phyloP scores from a whole-genome alignment of 2,113 vertebrate species.

The Cavia aperea region DNA sequence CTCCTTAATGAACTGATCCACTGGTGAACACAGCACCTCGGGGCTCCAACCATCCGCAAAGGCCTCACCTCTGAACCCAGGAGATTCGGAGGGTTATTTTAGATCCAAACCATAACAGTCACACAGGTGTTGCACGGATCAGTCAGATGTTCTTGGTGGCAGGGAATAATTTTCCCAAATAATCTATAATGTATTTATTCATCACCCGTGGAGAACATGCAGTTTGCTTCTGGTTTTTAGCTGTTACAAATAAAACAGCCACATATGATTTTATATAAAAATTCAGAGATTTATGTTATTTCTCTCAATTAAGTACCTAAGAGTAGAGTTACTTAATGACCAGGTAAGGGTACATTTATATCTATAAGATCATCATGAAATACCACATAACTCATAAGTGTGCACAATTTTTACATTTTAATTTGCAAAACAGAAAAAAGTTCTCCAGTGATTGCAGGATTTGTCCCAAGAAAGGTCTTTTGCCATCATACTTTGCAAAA shows the following conservation, averaged over 20 bases:
- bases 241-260: not conserved
- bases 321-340: not conserved
- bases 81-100: not conserved
- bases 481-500: not conserved
- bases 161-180: not conserved
- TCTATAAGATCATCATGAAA: not conserved
- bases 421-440: not conserved
- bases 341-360: not conserved
- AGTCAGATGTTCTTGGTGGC: not conserved
- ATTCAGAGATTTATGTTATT: not conserved
- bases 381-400: not conserved
- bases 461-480: not conserved
- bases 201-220: not conserved
- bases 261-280: not conserved
- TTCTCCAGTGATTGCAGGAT: not conserved
- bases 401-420: not conserved
- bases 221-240: not conserved
- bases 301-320: not conserved
- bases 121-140: accelerated
- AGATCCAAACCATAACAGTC: not conserved
- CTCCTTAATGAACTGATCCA: not conserved
- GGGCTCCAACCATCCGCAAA: not conserved
- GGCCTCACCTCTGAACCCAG: not conserved
- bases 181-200: no score
- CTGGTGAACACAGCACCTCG: not conserved